Evolutionary conservation across 2,888 invertebrate genomes (phyloP).

Genomic region (Sturmia bella): DNA sequence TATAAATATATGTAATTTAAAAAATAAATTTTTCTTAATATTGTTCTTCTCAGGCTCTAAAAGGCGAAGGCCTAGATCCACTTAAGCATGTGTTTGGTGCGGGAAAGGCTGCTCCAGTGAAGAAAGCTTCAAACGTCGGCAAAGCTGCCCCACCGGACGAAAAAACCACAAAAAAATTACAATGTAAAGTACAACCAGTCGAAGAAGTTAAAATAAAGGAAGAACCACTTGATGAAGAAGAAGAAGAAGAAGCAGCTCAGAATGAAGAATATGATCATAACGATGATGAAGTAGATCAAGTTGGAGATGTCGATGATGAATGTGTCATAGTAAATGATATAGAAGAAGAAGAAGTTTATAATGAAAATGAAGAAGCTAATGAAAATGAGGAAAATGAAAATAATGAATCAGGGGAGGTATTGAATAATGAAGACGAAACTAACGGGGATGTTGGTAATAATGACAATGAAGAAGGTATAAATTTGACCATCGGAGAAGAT

Average conservation of each 20-base stretch:
- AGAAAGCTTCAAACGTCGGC: neutral
- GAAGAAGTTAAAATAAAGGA: slow-evolving; percentile 76
- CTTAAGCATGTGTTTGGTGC: slow-evolving; percentile 86
- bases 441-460: slow-evolving; percentile 75
- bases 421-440: slow-evolving; percentile 73
- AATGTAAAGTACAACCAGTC: slow-evolving; percentile 4
- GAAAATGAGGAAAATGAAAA: slow-evolving; percentile 78
- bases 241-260: slow-evolving; percentile 74
- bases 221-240: slow-evolving; percentile 79
- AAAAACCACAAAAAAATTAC: slow-evolving; percentile 47
- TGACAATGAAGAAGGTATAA: slow-evolving; percentile 90
- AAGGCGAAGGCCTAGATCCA: slow-evolving; percentile 88
- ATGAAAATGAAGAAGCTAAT: slow-evolving; percentile 73
- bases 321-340: slow-evolving; percentile 76
- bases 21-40: neutral
- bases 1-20: neutral
- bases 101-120: slow-evolving; percentile 38
- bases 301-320: slow-evolving; percentile 76
- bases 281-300: slow-evolving; percentile 75
- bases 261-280: slow-evolving; percentile 69
- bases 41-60: slow-evolving; percentile 83
- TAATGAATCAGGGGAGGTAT: slow-evolving; percentile 68
- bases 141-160: slow-evolving; percentile 25
- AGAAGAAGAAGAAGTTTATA: slow-evolving; percentile 76
- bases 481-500: slow-evolving; percentile 91